These are phyloP conservation scores for Callyntrura guangdongensis DNA, from an alignment of 2,888 invertebrate species.

Conservation along the genomic window DNA sequence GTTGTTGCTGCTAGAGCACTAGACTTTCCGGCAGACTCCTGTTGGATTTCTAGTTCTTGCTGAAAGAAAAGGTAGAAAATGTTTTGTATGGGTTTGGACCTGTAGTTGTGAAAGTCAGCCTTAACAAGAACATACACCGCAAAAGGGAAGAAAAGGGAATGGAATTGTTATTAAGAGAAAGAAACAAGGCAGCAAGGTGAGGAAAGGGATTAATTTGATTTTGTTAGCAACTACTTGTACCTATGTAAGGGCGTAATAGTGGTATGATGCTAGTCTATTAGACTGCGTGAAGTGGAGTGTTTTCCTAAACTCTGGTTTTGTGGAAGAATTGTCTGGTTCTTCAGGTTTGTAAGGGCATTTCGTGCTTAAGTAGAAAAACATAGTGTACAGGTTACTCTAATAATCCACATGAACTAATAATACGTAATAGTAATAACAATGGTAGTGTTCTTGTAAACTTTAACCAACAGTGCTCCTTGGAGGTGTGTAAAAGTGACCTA, in stretches of 20 bases:
- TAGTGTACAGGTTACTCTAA: neutral
- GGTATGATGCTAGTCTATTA: neutral
- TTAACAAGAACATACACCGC: constrained; percentile 2
- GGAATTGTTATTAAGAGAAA: neutral
- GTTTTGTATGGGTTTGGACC: constrained; percentile 7
- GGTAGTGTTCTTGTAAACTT: neutral
- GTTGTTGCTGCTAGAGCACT: neutral
- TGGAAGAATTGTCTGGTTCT: neutral
- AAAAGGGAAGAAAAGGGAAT: constrained; percentile 40
- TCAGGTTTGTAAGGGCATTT: neutral
- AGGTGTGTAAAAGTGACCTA: neutral
- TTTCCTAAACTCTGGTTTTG: constrained; percentile 8
- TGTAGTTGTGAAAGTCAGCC: constrained; percentile 15
- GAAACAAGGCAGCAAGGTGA: constrained; percentile 67
- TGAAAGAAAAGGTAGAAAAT: neutral
- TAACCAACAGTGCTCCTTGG: neutral
- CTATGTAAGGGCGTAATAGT: neutral
- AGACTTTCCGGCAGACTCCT: neutral
- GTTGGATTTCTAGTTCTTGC: neutral
- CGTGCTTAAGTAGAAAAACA: constrained; percentile 27
- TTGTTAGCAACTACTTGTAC: neutral
- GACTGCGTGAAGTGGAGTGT: neutral
- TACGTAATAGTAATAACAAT: constrained; percentile 17
- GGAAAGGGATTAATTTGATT: constrained; percentile 70
- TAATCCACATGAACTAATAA: neutral